Base-by-base conservation (phyloP, 2,797 vertebrate genomes). In the Hydrocynus forskahlii region DNA sequence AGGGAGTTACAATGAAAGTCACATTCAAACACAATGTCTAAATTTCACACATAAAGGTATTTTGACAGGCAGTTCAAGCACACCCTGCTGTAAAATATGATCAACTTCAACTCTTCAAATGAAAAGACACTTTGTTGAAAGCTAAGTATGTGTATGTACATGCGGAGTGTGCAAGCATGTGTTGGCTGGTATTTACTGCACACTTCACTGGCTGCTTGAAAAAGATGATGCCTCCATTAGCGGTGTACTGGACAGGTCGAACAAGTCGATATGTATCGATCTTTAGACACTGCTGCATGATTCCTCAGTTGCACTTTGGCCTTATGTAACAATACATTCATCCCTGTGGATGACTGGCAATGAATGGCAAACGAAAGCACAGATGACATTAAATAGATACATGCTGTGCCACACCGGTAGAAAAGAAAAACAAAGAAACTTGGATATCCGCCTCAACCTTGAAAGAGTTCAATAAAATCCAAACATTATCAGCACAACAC, bases 201-300 rank as follows among this genome's bases (percentile, higher is more conserved):
- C 12, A 38, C 43, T 63, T 69, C 45, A 76, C 2, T 23, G 16
- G 13, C 45, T 70, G 72, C 54, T 50, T 67, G 52, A 29, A 35
- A 67, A 60, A 79, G 70, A 35, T 19, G 14, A 78, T 52, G 72
- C 64, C 66, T 59, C 38, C 23, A 74, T 52, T 21, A 59, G 29
- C 70, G 69, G 76, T 54, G 43, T 50, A 23, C 17, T 1, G 55
- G 38, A 5, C 50, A 73, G 35, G 38, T 54, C 4, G 4, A 59
- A 78, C 40, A 57, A 21, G 68, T 40, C 76, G 45, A 72, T 78
- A 72, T 6, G 23, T 35, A 52, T 38, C 57, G 68, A 23, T 64
- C 8, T 63, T 62, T 69, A 67, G 25, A 76, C 25, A 21, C 35
- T 40, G 29, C 38, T 45, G 52, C n/a, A 57, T 14, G 52, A 59